Conservation (phyloP, 2,888 invertebrate species). For the Drosophila rellima region DNA sequence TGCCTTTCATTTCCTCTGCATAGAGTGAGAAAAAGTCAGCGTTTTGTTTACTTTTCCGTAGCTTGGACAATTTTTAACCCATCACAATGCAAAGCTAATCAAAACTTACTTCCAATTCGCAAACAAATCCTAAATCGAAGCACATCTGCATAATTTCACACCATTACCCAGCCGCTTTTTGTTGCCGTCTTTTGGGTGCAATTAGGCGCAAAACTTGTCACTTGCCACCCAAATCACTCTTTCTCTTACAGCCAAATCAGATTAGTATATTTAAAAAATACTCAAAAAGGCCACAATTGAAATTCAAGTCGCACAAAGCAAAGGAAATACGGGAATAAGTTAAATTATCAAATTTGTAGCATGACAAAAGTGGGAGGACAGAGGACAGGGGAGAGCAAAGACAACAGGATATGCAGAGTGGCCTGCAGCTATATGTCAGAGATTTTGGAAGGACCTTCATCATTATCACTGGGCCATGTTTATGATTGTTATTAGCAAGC, state of each 20-base stretch:
- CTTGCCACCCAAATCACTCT: conserved; percentile 22
- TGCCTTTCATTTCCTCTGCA: background rate
- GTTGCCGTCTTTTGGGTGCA: conserved; percentile 17
- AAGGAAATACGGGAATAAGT: conserved; percentile 47
- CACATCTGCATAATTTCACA: conserved; percentile 41
- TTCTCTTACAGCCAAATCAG: conserved; percentile 6
- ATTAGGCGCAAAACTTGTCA: conserved; percentile 50
- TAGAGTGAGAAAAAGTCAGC: background rate
- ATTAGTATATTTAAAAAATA: conserved; percentile 4
- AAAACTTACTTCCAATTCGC: conserved; percentile 4
- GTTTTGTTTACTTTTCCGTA: background rate
- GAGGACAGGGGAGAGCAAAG: background rate
- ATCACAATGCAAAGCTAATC: conserved; percentile 6
- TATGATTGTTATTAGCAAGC: conserved; percentile 68
- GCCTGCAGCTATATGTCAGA: conserved; percentile 69
- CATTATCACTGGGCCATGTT: conserved; percentile 66
- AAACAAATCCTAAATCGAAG: conserved; percentile 21
- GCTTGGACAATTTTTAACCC: background rate
- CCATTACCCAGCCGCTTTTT: conserved; percentile 9
- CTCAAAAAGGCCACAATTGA: conserved; percentile 6
- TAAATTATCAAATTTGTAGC: conserved; percentile 62
- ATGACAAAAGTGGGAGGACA: conserved; percentile 47
- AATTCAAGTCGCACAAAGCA: conserved; percentile 23
- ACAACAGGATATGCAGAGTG: background rate
- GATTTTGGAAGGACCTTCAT: conserved; percentile 60